Percentiles rank a stretch among this genome's conserved stretches.
Conservation (phyloP, 2,113 vertebrate genomes). For the Mesoclemmys tuberculata region DNA sequence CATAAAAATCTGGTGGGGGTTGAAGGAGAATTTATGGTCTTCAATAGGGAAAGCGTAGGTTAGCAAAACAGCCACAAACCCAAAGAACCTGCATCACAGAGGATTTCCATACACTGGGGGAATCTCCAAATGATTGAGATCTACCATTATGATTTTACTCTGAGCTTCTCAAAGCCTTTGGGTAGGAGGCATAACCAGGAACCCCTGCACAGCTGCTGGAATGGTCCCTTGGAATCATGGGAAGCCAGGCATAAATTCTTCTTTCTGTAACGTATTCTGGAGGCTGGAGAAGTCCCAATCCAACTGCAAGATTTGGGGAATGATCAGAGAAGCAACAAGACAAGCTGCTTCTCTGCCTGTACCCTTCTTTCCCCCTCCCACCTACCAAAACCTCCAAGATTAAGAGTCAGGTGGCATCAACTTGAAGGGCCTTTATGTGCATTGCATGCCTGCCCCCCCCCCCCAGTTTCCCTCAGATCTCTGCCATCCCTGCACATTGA, state of each 20-base stretch:
- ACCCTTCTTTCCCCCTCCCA: background rate
- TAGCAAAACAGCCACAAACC: rapidly evolving
- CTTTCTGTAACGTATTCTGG: background rate
- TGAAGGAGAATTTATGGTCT: background rate
- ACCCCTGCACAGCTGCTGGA: background rate
- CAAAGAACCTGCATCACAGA: rapidly evolving
- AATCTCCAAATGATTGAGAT: background rate
- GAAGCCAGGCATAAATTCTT: background rate
- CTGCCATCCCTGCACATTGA: background rate
- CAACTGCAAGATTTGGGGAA: background rate
- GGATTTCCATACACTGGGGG: background rate
- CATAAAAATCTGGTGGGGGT: rapidly evolving
- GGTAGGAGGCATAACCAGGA: background rate
- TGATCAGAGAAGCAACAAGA: too few relatives aligned
- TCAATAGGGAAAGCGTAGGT: background rate
- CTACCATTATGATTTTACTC: background rate
- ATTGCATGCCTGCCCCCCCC: background rate
- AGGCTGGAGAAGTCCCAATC: background rate
- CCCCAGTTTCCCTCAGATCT: too few relatives aligned
- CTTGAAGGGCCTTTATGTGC: background rate
- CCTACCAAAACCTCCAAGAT: background rate
- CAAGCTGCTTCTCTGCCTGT: background rate
- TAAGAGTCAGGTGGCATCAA: background rate
- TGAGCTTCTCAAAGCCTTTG: background rate
- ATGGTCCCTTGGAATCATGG: background rate